These are phyloP conservation scores for Carabus problematicus DNA, from an alignment of 2,888 invertebrate species.

Conservation along the genomic window DNA sequence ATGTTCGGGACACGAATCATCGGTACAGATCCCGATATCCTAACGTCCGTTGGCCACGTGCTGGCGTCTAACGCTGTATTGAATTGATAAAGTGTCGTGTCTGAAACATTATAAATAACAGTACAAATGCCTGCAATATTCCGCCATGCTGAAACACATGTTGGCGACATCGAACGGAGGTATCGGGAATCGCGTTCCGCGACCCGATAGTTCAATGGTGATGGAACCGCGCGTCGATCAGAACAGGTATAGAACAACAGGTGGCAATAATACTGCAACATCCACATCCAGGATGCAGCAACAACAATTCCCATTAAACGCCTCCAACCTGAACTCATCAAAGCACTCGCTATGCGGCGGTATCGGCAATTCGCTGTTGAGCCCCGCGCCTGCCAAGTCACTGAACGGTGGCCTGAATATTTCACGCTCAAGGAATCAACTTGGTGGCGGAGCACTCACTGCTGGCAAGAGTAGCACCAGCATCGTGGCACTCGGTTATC, in stretches of 20 bases:
- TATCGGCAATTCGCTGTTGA: constrained; percentile 63
- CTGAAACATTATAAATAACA: constrained; percentile 17
- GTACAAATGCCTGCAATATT: constrained; percentile 57
- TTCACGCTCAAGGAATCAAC: constrained; percentile 60
- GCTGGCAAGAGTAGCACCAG: constrained; percentile 47
- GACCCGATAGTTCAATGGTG: constrained; percentile 56
- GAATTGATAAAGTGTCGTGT: constrained; percentile 10
- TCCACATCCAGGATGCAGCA: constrained; percentile 55
- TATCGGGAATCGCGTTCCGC: constrained; percentile 62
- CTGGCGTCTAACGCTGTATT: not conserved
- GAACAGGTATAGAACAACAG: constrained; percentile 55
- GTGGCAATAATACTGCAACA: constrained; percentile 38
- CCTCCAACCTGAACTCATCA: constrained; percentile 68
- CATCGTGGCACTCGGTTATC: constrained; percentile 54
- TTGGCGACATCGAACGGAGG: constrained; percentile 61
- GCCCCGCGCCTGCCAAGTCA: constrained; percentile 63
- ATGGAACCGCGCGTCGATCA: constrained; percentile 55
- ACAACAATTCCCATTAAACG: constrained; percentile 71
- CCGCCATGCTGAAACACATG: constrained; percentile 77
- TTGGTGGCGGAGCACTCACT: constrained; percentile 55
- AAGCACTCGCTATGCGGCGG: constrained; percentile 70
- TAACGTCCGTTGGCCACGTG: constrained; percentile 11
- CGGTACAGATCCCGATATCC: constrained; percentile 47
- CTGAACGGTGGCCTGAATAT: constrained; percentile 68
- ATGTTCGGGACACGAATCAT: constrained; percentile 51